A percentile compares a stretch with the other conserved stretches of the same genome.
These are phyloP conservation scores for Mionectes olivaceus DNA, from an alignment of 2,797 vertebrate species.

Conservation along the genomic window DNA sequence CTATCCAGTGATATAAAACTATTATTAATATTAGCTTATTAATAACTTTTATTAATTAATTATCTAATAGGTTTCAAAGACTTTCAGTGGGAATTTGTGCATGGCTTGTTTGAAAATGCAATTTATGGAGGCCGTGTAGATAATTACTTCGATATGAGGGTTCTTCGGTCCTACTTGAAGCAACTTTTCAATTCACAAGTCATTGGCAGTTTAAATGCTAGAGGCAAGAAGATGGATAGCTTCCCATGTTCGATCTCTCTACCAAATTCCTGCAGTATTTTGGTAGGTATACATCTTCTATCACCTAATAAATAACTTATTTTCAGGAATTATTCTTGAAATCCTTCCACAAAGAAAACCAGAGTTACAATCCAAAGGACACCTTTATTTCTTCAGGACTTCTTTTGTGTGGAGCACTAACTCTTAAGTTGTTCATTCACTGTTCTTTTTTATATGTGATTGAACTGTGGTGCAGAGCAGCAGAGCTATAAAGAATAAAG, in stretches of 20 bases:
- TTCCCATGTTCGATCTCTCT: constrained; percentile 87
- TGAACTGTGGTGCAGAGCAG: not conserved
- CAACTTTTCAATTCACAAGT: constrained; percentile 90
- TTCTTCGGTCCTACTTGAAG: constrained; percentile 94
- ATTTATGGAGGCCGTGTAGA: constrained; percentile 96
- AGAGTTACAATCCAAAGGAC: not conserved
- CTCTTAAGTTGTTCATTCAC: not conserved
- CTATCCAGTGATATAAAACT: not conserved
- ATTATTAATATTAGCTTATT: not conserved
- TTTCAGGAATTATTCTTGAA: not conserved
- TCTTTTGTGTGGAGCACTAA: not conserved
- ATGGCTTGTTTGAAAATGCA: constrained; percentile 92
- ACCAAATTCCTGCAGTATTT: constrained; percentile 90
- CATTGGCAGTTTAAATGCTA: constrained; percentile 75
- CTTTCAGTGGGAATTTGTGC: constrained; percentile 94
- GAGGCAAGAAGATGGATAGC: constrained; percentile 77
- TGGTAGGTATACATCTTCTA: constrained; percentile 79
- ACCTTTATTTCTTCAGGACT: not conserved
- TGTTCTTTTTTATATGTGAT: not conserved
- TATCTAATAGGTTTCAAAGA: constrained; percentile 83
- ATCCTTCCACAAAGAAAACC: not conserved
- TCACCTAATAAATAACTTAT: not conserved
- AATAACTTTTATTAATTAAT: constrained; percentile 4
- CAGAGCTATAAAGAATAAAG: not conserved
- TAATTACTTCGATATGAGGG: constrained; percentile 91